Evolutionary conservation across 2,888 invertebrate species (phyloP), one percentile per base, ranked within the genome.

Genomic region (Ypsolopha sequella): DNA sequence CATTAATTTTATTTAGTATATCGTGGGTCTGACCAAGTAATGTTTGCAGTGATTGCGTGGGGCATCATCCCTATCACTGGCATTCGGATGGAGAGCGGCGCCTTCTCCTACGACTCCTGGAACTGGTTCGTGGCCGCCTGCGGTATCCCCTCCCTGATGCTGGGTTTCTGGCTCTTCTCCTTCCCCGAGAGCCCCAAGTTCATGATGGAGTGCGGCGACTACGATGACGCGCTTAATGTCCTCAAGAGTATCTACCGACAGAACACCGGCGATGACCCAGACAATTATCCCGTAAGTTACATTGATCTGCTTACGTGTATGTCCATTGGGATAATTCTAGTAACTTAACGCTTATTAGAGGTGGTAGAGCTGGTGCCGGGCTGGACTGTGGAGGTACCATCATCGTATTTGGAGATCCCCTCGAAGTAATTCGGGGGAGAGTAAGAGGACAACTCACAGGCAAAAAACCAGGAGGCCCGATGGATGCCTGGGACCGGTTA

Each of bases 101-200:
- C 63, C 48, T 93, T 93, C 77, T 88, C 89, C 14, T 94, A 92
- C 73, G 91, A 91, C 61, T 93, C 93, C 24, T 94, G 94, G 94
- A 93, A 94, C 79, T 88, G 93, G 70, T 94, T 94, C 74, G 93
- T 94, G 38, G 90, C 92, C 0, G 88, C 93, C 0, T 93, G 93
- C 72, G 91, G 92, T 4, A 59, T 93, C 4, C 93, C 94, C 0
- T 93, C 93, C 56, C 78, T 92, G 24, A 57, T 91, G 58, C 88
- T 92, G 39, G 92, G 86, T 52, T 78, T 91, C 56, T 93, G 93
- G 93, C 77, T 94, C 7, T 88, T 92, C 60, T 85, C 89, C 53
- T 93, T 94, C 76, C 94, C 94, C 0, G 94, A 94, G 76, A 94
- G 93, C 68, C 94, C 94, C 1, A 94, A 94, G 73, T 94, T 94